Evolutionary conservation across 2,888 invertebrate species (phyloP).

Genomic region (Rhamnusium bicolor): DNA sequence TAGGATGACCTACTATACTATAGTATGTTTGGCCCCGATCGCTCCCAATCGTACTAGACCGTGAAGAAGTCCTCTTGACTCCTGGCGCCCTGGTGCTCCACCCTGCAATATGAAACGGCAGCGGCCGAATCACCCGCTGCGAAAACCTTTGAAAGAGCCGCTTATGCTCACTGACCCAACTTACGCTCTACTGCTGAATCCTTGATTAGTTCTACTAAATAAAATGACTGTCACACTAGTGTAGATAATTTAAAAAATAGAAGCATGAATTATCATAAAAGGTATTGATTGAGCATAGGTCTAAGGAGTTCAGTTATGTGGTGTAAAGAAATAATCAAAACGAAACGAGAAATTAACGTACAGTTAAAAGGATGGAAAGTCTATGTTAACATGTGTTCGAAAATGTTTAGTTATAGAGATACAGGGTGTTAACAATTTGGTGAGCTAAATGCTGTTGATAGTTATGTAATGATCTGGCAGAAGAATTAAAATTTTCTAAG

Average conservation of each 20-base stretch:
- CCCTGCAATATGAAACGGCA: conserved; percentile 65
- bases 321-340: too few species aligned
- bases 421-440: too few species aligned
- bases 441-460: too few species aligned
- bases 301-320: background rate
- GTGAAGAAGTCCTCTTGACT: conserved; percentile 60
- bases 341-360: too few species aligned
- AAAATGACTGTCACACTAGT: conserved; percentile 19
- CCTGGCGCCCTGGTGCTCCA: conserved; percentile 69
- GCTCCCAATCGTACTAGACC: conserved; percentile 61
- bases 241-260: background rate
- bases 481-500: too few species aligned
- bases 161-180: conserved; percentile 36
- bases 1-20: too few species aligned
- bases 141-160: conserved; percentile 40
- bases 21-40: conserved; percentile 20
- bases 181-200: conserved; percentile 35
- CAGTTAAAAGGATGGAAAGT: too few species aligned
- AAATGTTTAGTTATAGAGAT: too few species aligned
- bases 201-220: conserved; percentile 37
- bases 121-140: conserved; percentile 41
- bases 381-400: too few species aligned
- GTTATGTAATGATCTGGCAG: too few species aligned
- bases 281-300: background rate
- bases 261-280: background rate